These are phyloP conservation scores for Trichopoda pennipes DNA, from an alignment of 2,888 invertebrate species.

Conservation along the genomic window DNA sequence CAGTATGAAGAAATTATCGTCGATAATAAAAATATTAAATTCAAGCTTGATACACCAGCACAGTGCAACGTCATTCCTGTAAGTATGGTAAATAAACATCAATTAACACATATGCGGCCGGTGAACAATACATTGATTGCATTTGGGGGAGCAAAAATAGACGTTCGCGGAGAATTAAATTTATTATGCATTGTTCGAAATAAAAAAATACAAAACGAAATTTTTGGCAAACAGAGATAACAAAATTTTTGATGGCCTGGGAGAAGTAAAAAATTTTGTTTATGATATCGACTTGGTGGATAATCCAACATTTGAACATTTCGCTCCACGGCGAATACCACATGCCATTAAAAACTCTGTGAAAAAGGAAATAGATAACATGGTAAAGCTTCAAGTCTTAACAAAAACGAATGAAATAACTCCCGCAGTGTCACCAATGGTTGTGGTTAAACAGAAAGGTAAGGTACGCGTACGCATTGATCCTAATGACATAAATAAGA, in stretches of 20 bases:
- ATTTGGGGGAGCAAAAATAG: too few species aligned
- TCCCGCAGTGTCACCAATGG: conserved; percentile 63
- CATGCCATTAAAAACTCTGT: conserved; percentile 55
- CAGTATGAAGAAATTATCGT: conserved; percentile 62
- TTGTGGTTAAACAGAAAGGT: conserved; percentile 43
- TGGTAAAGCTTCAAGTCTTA: conserved; percentile 52
- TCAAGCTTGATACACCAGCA: conserved; percentile 66
- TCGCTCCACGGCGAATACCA: conserved; percentile 52
- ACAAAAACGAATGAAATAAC: conserved; percentile 52
- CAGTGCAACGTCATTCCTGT: too few species aligned
- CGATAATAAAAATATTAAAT: conserved; percentile 60
- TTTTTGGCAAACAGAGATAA: conserved; percentile 4
- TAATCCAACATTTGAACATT: conserved; percentile 32
- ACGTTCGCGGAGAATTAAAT: too few species aligned
- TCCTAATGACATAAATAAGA: too few species aligned
- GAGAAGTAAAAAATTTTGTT: too few species aligned
- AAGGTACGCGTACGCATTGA: conserved; percentile 55
- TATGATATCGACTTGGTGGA: conserved; percentile 37
- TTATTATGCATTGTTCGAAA: background rate
- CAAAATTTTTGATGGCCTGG: too few species aligned
- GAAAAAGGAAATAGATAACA: conserved; percentile 61
- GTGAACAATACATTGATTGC: too few species aligned
- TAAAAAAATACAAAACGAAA: background rate
- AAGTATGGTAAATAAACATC: conserved; percentile 41
- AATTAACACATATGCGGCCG: background rate